Conservation (phyloP, 1,140 invertebrate species). For the Latrodectus geometricus region DNA sequence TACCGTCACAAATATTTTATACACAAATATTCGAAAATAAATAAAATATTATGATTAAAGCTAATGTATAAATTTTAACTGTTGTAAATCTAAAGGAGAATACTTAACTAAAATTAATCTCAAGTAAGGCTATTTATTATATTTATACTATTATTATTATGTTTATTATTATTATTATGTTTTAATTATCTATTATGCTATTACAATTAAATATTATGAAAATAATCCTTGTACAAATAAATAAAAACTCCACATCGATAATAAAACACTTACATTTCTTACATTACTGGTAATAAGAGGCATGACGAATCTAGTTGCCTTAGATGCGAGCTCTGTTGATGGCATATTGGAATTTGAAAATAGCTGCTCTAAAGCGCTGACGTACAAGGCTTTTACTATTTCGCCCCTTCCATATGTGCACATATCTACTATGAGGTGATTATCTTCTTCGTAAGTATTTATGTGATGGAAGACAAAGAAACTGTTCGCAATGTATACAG, state of each 20-base stretch:
- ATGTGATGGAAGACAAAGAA: constrained; percentile 92
- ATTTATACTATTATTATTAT: no score
- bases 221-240: no score
- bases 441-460: constrained; percentile 82
- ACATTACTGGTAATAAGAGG: background rate
- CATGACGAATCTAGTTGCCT: constrained; percentile 6
- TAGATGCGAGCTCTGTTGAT: background rate
- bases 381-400: constrained; percentile 34
- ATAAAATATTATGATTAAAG: no score
- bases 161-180: no score
- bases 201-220: no score
- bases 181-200: no score
- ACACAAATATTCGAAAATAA: no score
- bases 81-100: no score
- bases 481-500: constrained; percentile 74
- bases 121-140: no score
- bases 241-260: background rate
- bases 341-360: background rate
- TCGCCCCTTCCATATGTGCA: constrained; percentile 84
- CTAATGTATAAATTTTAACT: no score
- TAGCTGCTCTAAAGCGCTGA: constrained; percentile 17
- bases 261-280: background rate
- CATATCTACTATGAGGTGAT: constrained; percentile 81
- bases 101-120: no score
- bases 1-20: no score